Evolutionary conservation across 2,797 vertebrate species (phyloP).

Genomic region (Acridotheres tristis): DNA sequence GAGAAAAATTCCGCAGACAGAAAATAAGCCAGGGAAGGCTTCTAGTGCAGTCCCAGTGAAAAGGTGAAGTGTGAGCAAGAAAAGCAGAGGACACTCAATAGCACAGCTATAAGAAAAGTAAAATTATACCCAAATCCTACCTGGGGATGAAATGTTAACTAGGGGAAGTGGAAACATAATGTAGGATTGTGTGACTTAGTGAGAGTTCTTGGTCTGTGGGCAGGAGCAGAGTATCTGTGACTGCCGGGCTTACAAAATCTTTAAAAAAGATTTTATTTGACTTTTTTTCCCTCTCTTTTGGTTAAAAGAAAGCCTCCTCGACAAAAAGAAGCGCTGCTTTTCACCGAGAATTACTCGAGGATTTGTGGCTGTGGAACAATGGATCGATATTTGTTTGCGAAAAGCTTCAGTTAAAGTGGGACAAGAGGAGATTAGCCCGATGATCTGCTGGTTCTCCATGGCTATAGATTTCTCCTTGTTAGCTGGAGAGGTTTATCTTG

Average conservation of each 20-base stretch:
- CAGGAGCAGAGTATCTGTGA: not conserved
- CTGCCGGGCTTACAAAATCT: not conserved
- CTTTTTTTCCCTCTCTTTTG: not conserved
- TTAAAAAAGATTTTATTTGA: not conserved
- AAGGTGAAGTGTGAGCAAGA: not conserved
- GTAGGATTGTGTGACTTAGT: not conserved
- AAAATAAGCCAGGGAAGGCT: not conserved
- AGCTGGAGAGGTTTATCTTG: constrained; percentile 47
- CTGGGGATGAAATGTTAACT: not conserved
- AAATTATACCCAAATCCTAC: not conserved
- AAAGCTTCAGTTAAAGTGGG: constrained; percentile 49
- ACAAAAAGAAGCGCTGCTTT: not conserved
- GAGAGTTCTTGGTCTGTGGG: not conserved
- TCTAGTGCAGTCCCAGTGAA: not conserved
- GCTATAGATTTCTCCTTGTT: not conserved
- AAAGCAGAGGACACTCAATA: not conserved
- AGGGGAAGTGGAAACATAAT: not conserved
- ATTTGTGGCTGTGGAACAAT: constrained; percentile 31
- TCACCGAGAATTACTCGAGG: not conserved
- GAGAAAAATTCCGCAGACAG: not conserved
- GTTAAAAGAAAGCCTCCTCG: not conserved
- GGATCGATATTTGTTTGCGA: constrained; percentile 18
- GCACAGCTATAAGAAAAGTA: not conserved
- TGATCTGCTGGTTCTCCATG: constrained; percentile 17
- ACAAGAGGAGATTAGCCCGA: constrained; percentile 53